Evolutionary conservation across 2,888 invertebrate species (phyloP).

Genomic region (Ferrisia virgata): DNA sequence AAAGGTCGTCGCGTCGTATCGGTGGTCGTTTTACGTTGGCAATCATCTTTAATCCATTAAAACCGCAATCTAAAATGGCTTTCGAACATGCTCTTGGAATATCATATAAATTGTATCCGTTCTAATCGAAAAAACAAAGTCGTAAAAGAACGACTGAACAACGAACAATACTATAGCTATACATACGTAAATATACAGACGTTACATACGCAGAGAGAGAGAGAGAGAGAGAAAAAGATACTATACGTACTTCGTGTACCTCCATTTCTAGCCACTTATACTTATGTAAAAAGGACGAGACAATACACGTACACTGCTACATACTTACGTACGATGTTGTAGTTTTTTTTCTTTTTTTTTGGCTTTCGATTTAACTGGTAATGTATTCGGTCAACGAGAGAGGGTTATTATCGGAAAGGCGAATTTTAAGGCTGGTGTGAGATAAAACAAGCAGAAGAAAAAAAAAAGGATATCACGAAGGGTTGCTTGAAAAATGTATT

Average conservation of each 20-base stretch:
- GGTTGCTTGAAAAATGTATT: slow-evolving; percentile 7
- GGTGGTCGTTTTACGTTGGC: not conserved
- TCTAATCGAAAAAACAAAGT: not conserved
- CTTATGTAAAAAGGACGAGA: not conserved
- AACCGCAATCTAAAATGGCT: not conserved
- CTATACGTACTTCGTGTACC: too few species aligned
- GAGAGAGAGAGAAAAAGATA: not conserved
- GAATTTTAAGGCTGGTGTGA: not conserved
- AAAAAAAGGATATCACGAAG: not conserved
- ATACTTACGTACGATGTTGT: too few species aligned
- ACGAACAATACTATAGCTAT: too few species aligned
- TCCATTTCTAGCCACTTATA: too few species aligned
- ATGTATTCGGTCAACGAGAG: slow-evolving; percentile 1
- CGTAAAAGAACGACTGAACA: not conserved
- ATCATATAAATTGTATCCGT: not conserved
- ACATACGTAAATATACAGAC: not conserved
- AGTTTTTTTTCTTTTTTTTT: too few species aligned
- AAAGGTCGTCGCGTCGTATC: not conserved
- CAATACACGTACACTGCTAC: not conserved
- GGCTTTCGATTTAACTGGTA: slow-evolving; percentile 4
- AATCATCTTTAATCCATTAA: slow-evolving; percentile 7
- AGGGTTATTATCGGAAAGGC: not conserved
- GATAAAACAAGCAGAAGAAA: not conserved
- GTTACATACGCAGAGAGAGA: not conserved
- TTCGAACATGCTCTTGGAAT: not conserved